These are phyloP conservation scores for Pristionchus maxplancki DNA, from an alignment of 2,888 invertebrate genomes.

Conservation along the genomic window DNA sequence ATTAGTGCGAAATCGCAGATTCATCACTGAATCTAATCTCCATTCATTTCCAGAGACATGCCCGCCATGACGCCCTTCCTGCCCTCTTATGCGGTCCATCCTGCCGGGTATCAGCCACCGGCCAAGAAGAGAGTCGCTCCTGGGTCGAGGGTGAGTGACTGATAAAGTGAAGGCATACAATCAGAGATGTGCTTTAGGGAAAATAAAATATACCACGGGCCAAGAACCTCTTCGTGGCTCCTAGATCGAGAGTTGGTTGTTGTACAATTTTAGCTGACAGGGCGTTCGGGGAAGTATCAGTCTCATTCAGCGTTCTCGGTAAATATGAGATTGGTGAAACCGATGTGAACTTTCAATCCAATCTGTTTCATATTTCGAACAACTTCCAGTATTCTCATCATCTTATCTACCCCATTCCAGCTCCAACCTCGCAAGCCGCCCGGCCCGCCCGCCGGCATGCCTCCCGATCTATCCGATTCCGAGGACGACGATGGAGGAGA, in stretches of 20 bases:
- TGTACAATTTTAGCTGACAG: neutral
- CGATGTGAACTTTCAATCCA: neutral
- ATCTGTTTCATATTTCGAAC: too few relatives aligned
- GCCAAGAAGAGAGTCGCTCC: neutral
- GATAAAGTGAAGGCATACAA: too few relatives aligned
- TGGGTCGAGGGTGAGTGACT: neutral
- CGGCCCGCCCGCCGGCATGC: constrained; percentile 71
- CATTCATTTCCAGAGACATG: constrained; percentile 48
- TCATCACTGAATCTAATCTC: too few relatives aligned
- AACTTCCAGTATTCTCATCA: neutral
- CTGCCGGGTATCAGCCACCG: constrained; percentile 43
- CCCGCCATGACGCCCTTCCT: constrained; percentile 62
- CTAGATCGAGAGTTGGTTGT: too few relatives aligned
- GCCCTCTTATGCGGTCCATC: constrained; percentile 54
- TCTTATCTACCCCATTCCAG: neutral
- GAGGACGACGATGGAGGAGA: constrained; percentile 60
- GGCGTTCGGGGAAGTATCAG: too few relatives aligned
- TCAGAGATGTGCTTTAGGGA: too few relatives aligned
- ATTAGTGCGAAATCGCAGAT: too few relatives aligned
- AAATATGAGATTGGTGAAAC: neutral
- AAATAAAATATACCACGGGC: too few relatives aligned
- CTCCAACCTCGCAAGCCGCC: constrained; percentile 54
- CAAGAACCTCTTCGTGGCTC: too few relatives aligned
- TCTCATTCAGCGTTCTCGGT: neutral
- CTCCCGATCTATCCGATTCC: constrained; percentile 65